Percentiles rank a stretch among this genome's conserved stretches.
Evolutionary conservation across 2,888 invertebrate genomes (phyloP).

Genomic region (Papilio protenor): DNA sequence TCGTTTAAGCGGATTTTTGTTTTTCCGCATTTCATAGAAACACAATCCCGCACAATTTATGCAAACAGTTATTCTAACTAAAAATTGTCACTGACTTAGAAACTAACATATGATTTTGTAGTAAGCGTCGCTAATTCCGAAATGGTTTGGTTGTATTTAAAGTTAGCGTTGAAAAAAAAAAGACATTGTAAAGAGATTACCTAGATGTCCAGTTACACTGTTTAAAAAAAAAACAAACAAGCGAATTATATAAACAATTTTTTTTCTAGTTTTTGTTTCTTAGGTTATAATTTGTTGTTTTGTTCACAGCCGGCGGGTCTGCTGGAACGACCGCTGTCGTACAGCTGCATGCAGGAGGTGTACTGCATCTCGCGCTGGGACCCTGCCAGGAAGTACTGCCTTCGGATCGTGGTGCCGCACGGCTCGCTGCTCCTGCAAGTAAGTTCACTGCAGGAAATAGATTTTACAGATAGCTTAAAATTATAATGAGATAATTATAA

Average conservation of each 20-base stretch:
- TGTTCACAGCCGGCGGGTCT: slow-evolving; percentile 85
- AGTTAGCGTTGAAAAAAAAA: too few species aligned
- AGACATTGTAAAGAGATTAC: too few species aligned
- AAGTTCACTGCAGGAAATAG: slow-evolving; percentile 40
- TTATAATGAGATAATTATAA: too few species aligned
- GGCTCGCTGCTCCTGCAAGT: slow-evolving; percentile 90
- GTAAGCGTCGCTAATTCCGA: too few species aligned
- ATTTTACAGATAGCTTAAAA: neutral
- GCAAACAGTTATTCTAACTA: too few species aligned
- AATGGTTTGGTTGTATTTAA: too few species aligned
- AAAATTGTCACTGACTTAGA: too few species aligned
- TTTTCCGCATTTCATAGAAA: neutral
- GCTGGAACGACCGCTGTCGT: slow-evolving; percentile 87
- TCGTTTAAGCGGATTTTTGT: neutral
- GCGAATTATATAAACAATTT: neutral
- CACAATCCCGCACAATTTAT: neutral
- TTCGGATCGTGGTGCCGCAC: slow-evolving; percentile 89
- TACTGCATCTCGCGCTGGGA: slow-evolving; percentile 90
- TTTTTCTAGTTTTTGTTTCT: neutral
- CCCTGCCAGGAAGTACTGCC: slow-evolving; percentile 90
- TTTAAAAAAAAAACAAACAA: too few species aligned
- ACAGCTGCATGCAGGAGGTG: slow-evolving; percentile 90
- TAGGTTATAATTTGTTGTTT: neutral
- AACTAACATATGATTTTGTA: too few species aligned
- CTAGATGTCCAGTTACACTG: too few species aligned